Conservation (phyloP, 2,113 vertebrate genomes). For the Odocoileus virginianus region DNA sequence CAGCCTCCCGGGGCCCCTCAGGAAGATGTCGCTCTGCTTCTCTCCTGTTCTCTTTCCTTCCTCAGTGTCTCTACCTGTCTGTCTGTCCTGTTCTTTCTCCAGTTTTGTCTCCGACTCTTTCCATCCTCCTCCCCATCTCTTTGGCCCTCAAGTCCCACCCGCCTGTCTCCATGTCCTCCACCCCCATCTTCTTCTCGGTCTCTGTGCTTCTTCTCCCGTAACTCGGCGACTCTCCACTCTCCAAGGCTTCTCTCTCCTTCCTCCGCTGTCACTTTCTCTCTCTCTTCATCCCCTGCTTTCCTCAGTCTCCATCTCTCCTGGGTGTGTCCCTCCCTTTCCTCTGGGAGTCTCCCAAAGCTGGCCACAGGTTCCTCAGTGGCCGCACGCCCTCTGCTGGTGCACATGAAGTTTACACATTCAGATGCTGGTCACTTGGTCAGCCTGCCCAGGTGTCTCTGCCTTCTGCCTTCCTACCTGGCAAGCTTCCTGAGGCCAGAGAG, state of each 20-base stretch:
- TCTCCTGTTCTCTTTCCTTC: not conserved
- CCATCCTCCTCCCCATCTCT: not conserved
- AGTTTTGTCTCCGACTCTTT: not conserved
- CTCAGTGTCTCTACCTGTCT: not conserved
- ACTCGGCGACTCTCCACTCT: not conserved
- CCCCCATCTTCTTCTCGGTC: not conserved
- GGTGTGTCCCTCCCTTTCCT: not conserved
- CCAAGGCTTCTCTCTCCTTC: not conserved
- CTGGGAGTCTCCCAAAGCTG: not conserved
- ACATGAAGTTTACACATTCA: not conserved
- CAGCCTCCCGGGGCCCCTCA: not conserved
- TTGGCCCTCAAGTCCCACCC: not conserved
- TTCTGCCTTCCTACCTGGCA: not conserved
- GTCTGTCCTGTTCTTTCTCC: not conserved
- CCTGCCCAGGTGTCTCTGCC: not conserved
- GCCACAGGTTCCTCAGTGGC: not conserved
- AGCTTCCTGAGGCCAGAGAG: not conserved
- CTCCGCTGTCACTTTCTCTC: not conserved
- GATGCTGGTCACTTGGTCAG: not conserved
- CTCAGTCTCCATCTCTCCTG: not conserved
- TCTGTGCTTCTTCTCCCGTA: not conserved
- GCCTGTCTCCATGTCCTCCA: not conserved
- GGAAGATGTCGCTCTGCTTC: not conserved
- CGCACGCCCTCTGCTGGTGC: constrained; percentile 58
- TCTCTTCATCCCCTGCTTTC: too few relatives aligned